Evolutionary conservation across 2,113 vertebrate genomes (phyloP), one percentile per base, ranked within the genome.

Genomic region (Sterrhoptilus dennistouni): DNA sequence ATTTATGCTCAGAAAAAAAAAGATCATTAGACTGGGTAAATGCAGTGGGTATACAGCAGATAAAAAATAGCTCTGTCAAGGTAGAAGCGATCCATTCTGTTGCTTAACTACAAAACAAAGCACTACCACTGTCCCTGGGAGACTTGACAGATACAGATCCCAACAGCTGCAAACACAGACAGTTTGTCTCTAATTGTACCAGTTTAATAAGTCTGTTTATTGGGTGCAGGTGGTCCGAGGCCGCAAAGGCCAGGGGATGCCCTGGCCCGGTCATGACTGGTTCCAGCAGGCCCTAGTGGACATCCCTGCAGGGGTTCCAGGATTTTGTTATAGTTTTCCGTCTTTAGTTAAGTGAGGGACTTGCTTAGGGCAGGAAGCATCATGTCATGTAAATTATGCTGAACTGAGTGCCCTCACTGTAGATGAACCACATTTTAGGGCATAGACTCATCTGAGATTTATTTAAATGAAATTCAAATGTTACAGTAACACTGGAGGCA

Each of bases 181-280:
- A 22, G 52, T 42, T 52, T 47, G 14, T 8, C 6, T 45, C 13
- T 14, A 45, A 47, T 65, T 80, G 24, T 21, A 54, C 5, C 25
- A 31, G 23, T n/a, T 69, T 38, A 59, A 17, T 40, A 56, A 42
- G 8, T 17, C 29, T 65, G 11, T 2, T 0, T 17, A 19, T 1
- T 2, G 21, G 54, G 14, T 45, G 13, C 28, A 45, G 8, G 25
- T 18, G 20, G 22, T 13, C 35, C 53, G 50, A 17, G 17, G 12
- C 28, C 50, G n/a, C 21, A 56, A 38, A 69, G 24, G 63, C 23
- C 35, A 31, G 44, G 4, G 14, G 1, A 36, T 89, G 22, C 57
- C 28, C n/a, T 36, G n/a, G 9, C 11, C 20, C 3, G 1, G 23
- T 12, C 49, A 68, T 0, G 0, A 21, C 10, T 44, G 31, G 9